A percentile compares a stretch with the other conserved stretches of the same genome.
These are phyloP conservation scores for Channallabes apus DNA, from an alignment of 2,797 vertebrate genomes.

Conservation along the genomic window DNA sequence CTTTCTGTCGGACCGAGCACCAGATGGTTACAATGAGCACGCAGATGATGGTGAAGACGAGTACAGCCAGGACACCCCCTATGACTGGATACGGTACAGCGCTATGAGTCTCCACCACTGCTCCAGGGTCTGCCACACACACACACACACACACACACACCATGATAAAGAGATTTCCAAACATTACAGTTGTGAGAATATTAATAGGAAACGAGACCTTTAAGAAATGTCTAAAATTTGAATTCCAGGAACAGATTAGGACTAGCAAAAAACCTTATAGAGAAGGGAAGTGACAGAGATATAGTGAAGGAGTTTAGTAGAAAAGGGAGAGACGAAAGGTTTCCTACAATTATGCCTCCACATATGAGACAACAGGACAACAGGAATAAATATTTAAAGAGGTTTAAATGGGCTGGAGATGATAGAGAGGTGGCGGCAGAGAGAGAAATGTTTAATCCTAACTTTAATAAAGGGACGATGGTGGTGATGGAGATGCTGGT, in stretches of 20 bases:
- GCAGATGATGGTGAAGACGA: conserved; percentile 90
- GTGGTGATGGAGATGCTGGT: neutral
- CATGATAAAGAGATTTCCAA: neutral
- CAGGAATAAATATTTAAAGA: conserved; percentile 42
- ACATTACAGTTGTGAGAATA: neutral
- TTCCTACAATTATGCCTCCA: neutral
- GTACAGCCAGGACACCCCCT: conserved; percentile 85
- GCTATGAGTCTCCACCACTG: conserved; percentile 87
- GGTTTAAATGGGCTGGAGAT: conserved; percentile 36
- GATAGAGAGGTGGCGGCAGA: neutral
- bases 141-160: conserved; percentile 10
- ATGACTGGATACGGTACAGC: conserved; percentile 88
- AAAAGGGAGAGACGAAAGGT: neutral
- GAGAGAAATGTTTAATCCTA: conserved; percentile 17
- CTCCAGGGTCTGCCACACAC: conserved; percentile 79
- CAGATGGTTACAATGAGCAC: conserved; percentile 90
- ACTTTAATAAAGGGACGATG: neutral
- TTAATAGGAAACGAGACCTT: neutral
- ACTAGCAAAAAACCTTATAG: conserved; percentile 26
- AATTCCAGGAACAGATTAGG: neutral
- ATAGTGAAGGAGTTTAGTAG: neutral
- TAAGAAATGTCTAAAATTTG: neutral
- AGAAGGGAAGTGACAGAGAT: conserved; percentile 36
- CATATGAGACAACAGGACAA: conserved; percentile 25
- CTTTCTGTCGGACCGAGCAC: conserved; percentile 92